Conservation (phyloP, 2,888 invertebrate species). For the Tolmerus cingulatus region DNA sequence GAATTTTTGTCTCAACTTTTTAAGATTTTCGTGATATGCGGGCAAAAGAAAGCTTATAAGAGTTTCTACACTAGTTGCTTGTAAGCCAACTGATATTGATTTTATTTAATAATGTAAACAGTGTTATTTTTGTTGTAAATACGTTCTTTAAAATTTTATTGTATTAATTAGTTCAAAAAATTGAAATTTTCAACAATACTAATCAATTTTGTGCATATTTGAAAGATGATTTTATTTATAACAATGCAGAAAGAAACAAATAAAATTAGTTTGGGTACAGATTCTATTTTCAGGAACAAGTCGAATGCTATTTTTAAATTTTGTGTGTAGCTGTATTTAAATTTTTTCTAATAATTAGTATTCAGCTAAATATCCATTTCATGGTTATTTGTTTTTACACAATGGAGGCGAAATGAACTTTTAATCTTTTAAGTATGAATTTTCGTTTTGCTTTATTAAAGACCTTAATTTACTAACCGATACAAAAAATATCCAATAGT, state of each 20-base stretch:
- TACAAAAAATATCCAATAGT: neutral
- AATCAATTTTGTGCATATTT: neutral
- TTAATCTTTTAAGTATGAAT: too few relatives aligned
- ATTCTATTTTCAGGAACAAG: too few relatives aligned
- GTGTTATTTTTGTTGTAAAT: neutral
- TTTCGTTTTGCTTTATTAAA: too few relatives aligned
- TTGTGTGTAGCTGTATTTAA: too few relatives aligned
- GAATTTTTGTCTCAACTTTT: neutral
- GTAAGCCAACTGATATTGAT: neutral
- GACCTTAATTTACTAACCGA: neutral
- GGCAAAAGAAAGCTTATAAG: neutral
- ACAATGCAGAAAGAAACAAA: neutral
- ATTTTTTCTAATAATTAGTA: too few relatives aligned
- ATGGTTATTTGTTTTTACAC: too few relatives aligned
- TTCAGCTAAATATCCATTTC: too few relatives aligned
- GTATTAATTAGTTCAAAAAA: neutral
- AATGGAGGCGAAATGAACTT: too few relatives aligned
- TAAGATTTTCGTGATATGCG: neutral
- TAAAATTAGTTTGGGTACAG: neutral
- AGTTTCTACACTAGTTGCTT: neutral
- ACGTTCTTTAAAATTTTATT: neutral
- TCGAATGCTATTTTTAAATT: too few relatives aligned
- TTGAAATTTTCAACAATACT: neutral
- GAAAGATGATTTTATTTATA: neutral
- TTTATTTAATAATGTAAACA: neutral